These are phyloP conservation scores for Cladorhizidae sp. DNA, from an alignment of 37 sponge, comb jelly and placozoan species.

Conservation along the genomic window DNA sequence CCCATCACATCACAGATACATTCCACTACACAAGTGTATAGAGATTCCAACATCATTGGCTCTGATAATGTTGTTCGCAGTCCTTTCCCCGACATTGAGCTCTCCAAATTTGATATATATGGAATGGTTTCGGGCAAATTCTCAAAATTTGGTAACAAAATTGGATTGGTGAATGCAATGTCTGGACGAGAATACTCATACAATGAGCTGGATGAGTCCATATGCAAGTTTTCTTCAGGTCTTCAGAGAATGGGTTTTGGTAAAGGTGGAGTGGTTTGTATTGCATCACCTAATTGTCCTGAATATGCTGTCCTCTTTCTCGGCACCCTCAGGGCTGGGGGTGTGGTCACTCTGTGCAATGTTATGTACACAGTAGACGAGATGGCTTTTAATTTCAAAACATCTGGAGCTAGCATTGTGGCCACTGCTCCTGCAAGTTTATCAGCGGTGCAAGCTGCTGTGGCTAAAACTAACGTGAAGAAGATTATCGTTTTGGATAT, in stretches of 20 bases:
- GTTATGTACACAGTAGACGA: slow-evolving; percentile 72
- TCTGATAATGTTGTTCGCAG: slow-evolving; percentile 42
- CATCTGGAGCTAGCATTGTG: slow-evolving; percentile 53
- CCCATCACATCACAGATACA: background rate
- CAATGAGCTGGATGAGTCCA: slow-evolving; percentile 45
- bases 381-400: slow-evolving; percentile 71
- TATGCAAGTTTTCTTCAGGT: slow-evolving; percentile 42
- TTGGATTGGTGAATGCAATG: slow-evolving; percentile 56
- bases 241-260: slow-evolving; percentile 52
- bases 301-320: slow-evolving; percentile 49
- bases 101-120: slow-evolving; percentile 42
- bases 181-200: slow-evolving; percentile 51
- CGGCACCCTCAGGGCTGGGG: slow-evolving; percentile 72
- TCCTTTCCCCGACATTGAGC: slow-evolving; percentile 40
- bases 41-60: background rate
- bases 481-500: slow-evolving; percentile 54
- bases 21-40: background rate
- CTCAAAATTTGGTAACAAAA: slow-evolving; percentile 21
- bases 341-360: slow-evolving; percentile 75
- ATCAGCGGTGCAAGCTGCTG: slow-evolving; percentile 50
- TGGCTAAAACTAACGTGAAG: slow-evolving; percentile 1
- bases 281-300: slow-evolving; percentile 60
- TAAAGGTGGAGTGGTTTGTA: slow-evolving; percentile 60
- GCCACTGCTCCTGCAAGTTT: slow-evolving; percentile 61
- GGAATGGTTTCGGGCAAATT: slow-evolving; percentile 19